Percentiles rank a stretch among this genome's conserved stretches.
phyloP scores from a whole-genome alignment of 2,113 vertebrate species.

The Eolophus roseicapilla region DNA sequence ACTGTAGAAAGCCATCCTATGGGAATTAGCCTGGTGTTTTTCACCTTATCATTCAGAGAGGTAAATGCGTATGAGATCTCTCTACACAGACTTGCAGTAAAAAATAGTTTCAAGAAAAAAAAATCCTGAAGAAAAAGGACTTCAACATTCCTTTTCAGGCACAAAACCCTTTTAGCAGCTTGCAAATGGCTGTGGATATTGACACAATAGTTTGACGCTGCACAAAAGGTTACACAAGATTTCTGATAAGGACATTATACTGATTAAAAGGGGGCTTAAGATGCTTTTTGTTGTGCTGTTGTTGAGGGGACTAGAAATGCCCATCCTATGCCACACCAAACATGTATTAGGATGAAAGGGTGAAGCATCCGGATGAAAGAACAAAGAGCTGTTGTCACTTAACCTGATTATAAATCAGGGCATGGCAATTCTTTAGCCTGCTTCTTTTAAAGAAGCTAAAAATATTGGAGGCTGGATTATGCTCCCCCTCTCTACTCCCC shows the following conservation, averaged over 20 bases:
- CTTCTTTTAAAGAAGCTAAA: not conserved
- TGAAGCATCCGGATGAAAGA: not conserved
- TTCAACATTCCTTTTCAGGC: not conserved
- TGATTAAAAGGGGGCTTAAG: conserved; percentile 1
- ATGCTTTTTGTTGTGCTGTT: not conserved
- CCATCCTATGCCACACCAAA: not conserved
- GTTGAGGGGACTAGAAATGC: not conserved
- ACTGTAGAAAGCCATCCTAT: not conserved
- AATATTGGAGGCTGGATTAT: not conserved
- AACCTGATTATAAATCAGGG: not conserved
- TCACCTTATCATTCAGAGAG: not conserved
- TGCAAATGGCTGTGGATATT: not conserved
- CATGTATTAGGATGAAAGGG: not conserved
- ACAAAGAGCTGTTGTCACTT: not conserved
- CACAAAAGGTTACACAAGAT: not conserved
- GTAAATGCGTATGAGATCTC: not conserved
- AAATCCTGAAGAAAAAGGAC: not conserved
- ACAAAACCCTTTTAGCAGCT: not conserved
- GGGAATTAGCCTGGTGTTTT: not conserved
- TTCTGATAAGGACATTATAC: conserved; percentile 1
- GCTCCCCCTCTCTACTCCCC: not conserved
- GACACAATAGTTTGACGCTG: not conserved
- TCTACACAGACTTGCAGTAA: not conserved
- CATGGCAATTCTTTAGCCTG: not conserved
- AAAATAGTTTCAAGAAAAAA: not conserved